A percentile compares a stretch with the other conserved stretches of the same genome.
These are phyloP conservation scores for Drosophila navojoa DNA, from an alignment of 1,140 invertebrate genomes.

Conservation along the genomic window DNA sequence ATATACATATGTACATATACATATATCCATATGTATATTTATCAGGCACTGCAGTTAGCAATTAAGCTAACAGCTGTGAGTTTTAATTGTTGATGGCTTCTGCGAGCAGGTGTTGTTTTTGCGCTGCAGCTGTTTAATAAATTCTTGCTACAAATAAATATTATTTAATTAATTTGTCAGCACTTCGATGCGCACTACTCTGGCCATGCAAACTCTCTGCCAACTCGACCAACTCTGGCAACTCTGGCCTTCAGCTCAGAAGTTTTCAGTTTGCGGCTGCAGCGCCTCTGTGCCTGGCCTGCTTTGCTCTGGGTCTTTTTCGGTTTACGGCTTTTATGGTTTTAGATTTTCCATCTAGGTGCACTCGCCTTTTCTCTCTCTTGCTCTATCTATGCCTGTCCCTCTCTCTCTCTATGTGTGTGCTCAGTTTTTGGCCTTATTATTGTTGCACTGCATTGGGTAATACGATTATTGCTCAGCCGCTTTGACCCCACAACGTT, in stretches of 20 bases:
- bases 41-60: slow-evolving; percentile 55
- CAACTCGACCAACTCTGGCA: slow-evolving; percentile 45
- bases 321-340: slow-evolving; percentile 26
- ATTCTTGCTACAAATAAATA: slow-evolving; percentile 71
- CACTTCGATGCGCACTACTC: slow-evolving; percentile 10
- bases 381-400: background rate
- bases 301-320: slow-evolving; percentile 15
- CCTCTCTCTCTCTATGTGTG: background rate
- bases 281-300: background rate
- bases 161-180: slow-evolving; percentile 76
- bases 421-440: slow-evolving; percentile 54
- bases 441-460: slow-evolving; percentile 43
- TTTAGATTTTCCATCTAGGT: slow-evolving; percentile 24
- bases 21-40: slow-evolving; percentile 1
- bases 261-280: slow-evolving; percentile 52
- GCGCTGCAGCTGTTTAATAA: slow-evolving; percentile 50
- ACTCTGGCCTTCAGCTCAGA: slow-evolving; percentile 41
- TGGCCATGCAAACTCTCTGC: slow-evolving; percentile 25
- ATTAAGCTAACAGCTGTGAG: slow-evolving; percentile 71
- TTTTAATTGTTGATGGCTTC: slow-evolving; percentile 49
- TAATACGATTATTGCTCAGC: slow-evolving; percentile 70
- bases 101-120: slow-evolving; percentile 15
- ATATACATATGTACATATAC: background rate
- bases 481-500: slow-evolving; percentile 15
- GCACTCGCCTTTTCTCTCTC: background rate